A percentile compares a stretch with the other conserved stretches of the same genome.
These are phyloP conservation scores for Bombus waltoni DNA, from an alignment of 1,140 invertebrate species.

Conservation along the genomic window DNA sequence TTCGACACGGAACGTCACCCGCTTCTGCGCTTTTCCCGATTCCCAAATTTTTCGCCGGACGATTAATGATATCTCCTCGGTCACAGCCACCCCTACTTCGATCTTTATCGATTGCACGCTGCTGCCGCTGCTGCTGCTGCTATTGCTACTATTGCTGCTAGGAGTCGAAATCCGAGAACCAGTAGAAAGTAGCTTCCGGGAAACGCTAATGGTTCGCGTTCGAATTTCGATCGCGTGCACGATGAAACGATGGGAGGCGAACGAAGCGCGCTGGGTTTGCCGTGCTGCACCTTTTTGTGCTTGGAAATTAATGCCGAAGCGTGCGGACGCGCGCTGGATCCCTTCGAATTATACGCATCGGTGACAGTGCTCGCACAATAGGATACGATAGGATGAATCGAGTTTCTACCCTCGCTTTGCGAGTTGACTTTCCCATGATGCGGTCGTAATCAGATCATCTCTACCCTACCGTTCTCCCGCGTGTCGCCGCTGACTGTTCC, in stretches of 20 bases:
- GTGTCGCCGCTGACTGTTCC: conserved; percentile 29
- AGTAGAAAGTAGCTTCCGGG: not conserved
- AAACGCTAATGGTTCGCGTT: conserved; percentile 32
- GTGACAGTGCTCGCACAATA: conserved; percentile 75
- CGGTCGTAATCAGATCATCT: conserved; percentile 79
- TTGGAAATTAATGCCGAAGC: conserved; percentile 71
- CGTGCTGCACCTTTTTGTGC: conserved; percentile 23
- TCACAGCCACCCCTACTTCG: not conserved
- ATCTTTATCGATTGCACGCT: conserved; percentile 7
- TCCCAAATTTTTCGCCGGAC: not conserved
- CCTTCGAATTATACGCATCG: conserved; percentile 75
- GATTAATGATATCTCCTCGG: not conserved
- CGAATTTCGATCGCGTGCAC: conserved; percentile 21
- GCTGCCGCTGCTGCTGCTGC: too few species aligned
- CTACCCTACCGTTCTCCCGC: conserved; percentile 44
- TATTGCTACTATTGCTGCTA: not conserved
- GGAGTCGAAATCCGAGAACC: not conserved
- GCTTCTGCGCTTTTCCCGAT: not conserved
- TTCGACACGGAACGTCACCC: not conserved
- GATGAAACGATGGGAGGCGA: not conserved
- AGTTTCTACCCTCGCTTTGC: conserved; percentile 63
- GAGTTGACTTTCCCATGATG: conserved; percentile 80
- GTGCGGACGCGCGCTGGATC: conserved; percentile 59
- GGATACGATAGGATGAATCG: conserved; percentile 71
- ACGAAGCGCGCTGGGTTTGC: not conserved